phyloP scores from a whole-genome alignment of 1,140 invertebrate genomes.

The Macrobrachium rosenbergii region DNA sequence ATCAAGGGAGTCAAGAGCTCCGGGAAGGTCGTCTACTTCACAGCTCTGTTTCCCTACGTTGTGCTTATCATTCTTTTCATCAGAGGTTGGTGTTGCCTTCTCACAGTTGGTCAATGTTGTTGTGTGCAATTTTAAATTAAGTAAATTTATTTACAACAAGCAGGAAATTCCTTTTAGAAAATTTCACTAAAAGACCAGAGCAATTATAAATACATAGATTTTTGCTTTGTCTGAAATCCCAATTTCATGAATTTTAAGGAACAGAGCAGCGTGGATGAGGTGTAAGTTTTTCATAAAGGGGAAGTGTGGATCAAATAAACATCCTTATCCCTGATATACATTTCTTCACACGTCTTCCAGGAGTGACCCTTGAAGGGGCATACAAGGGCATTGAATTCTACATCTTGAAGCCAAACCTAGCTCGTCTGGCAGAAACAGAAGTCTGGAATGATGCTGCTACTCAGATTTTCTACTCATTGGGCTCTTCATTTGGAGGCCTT shows the following conservation, averaged over 20 bases:
- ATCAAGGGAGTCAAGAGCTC: conserved; percentile 78
- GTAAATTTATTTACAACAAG: too few species aligned
- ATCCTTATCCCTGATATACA: too few species aligned
- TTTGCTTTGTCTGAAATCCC: too few species aligned
- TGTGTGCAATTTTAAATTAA: neutral
- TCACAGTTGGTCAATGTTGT: neutral
- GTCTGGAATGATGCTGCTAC: conserved; percentile 71
- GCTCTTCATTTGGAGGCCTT: conserved; percentile 75
- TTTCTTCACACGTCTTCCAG: neutral
- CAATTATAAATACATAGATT: too few species aligned
- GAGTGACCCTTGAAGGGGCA: conserved; percentile 62
- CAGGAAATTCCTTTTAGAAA: too few species aligned
- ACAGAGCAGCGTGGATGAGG: too few species aligned
- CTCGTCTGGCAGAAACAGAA: conserved; percentile 61
- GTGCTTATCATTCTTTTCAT: conserved; percentile 80
- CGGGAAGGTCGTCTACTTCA: conserved; percentile 87
- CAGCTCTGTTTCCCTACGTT: conserved; percentile 82
- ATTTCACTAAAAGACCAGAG: too few species aligned
- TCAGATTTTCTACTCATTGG: conserved; percentile 75
- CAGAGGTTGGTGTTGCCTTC: conserved; percentile 71
- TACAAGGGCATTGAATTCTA: conserved; percentile 63
- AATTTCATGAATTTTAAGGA: too few species aligned
- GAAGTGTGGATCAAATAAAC: too few species aligned
- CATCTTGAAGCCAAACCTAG: conserved; percentile 63
- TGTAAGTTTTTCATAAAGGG: too few species aligned